These are phyloP conservation scores for Acleris emargana DNA, from an alignment of 2,888 invertebrate species.

Conservation along the genomic window DNA sequence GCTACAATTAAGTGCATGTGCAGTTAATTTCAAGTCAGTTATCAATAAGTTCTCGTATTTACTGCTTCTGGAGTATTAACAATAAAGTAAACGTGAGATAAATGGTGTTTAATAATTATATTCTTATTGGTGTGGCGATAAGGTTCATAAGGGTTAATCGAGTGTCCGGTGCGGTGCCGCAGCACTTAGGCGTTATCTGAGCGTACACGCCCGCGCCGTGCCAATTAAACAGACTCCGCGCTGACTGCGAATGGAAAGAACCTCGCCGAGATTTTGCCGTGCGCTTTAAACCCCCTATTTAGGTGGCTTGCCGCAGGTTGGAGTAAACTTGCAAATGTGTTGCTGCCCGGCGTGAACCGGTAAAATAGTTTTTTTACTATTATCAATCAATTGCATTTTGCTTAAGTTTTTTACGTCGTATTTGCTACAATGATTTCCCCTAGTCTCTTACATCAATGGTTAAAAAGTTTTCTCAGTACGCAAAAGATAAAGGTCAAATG, in stretches of 20 bases:
- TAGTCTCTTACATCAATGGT: too few species aligned
- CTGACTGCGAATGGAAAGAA: constrained; percentile 34
- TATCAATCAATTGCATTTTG: too few species aligned
- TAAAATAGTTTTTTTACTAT: background rate
- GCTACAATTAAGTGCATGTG: background rate
- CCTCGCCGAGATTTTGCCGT: constrained; percentile 16
- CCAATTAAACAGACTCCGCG: constrained; percentile 58
- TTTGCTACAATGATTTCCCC: too few species aligned
- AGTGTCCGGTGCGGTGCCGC: constrained; percentile 19
- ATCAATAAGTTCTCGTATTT: constrained; percentile 2
- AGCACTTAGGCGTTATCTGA: constrained; percentile 49
- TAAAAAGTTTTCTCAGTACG: too few species aligned
- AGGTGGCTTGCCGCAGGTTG: background rate
- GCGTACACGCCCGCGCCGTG: constrained; percentile 43
- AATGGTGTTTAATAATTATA: constrained; percentile 21
- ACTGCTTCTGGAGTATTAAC: background rate
- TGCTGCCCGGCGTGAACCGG: background rate
- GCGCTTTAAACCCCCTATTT: constrained; percentile 3
- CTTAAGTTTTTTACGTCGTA: too few species aligned
- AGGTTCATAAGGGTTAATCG: constrained; percentile 30
- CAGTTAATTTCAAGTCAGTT: too few species aligned
- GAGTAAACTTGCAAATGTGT: constrained; percentile 1
- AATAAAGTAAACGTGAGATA: background rate
- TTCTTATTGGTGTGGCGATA: constrained; percentile 28
- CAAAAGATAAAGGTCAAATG: too few species aligned